Evolutionary conservation across 2,113 vertebrate species (phyloP), one percentile per base, ranked within the genome.

Genomic region (Hyperoodon ampullatus): DNA sequence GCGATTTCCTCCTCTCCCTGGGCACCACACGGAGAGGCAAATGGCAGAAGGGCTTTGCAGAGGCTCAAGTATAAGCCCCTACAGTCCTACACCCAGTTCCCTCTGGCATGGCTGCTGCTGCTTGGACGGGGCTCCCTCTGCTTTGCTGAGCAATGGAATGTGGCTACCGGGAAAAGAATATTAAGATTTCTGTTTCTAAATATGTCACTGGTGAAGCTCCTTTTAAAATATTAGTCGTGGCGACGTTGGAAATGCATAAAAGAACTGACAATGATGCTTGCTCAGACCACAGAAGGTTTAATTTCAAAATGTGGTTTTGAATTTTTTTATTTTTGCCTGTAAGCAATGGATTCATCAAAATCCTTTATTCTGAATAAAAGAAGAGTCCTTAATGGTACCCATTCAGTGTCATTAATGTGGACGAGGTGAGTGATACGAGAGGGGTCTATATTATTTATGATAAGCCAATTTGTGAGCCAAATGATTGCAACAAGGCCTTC

Each of bases 171-270:
- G 96, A 97, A 97, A 98, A 71, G 81, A 98, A 68, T 97, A 97
- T 90, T 93, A 97, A 98, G 97, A 97, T 98, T 98, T 98, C 91
- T 89, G 95, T 89, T 97, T 97, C 98, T 97, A 98, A 98, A 98
- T 97, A 97, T 98, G 96, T 95, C 96, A 97, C 85, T 87, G 90
- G 95, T 68, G 97, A 97, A 98, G 87, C 60, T 97, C 82, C 94
- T 97, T 97, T 97, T 78, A 97, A 98, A 98, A 97, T 97, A 98
- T 55, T 98, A 98, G 97, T 97, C 94, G 68, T 86, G 95, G 68
- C 42, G 94, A 97, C 82, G 96, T 97, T 98, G 95, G 96, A 98
- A 98, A 98, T 26, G 2, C 97, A 98, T 86, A 95, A 94, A 98
- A 98, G 95, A 89, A 97, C 82, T 96, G 91, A 97, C 97, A 98